These are phyloP conservation scores for Artibeus jamaicensis DNA, from an alignment of 2,797 vertebrate species.

Conservation along the genomic window DNA sequence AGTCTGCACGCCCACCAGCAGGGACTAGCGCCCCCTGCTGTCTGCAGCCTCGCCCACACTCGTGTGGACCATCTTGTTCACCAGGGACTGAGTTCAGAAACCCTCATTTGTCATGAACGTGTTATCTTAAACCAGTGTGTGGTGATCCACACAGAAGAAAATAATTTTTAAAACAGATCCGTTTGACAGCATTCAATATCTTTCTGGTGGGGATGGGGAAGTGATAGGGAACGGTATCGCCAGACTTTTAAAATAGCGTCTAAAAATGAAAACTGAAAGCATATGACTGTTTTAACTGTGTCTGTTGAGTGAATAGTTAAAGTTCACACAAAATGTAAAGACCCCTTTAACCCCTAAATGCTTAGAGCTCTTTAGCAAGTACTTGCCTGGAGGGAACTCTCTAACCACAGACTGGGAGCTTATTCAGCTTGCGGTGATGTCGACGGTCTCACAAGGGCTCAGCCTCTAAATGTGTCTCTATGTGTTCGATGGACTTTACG, in stretches of 20 bases:
- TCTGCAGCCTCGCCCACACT: background rate
- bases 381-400: background rate
- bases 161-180: background rate
- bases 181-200: background rate
- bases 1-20: background rate
- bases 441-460: background rate
- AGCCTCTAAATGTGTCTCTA: background rate
- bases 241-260: background rate
- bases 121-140: background rate
- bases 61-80: background rate
- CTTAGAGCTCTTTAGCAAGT: background rate
- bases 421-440: background rate
- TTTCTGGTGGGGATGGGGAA: background rate
- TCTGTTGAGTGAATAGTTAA: background rate
- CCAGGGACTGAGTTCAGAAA: background rate
- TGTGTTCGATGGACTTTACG: background rate
- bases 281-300: background rate
- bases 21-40: background rate
- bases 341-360: background rate
- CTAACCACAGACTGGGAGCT: background rate
- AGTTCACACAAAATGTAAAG: background rate
- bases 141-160: background rate
- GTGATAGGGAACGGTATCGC: background rate
- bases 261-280: background rate
- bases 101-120: background rate